Evolutionary conservation across 2,888 invertebrate genomes (phyloP).

Genomic region (Mimachlamys varia): DNA sequence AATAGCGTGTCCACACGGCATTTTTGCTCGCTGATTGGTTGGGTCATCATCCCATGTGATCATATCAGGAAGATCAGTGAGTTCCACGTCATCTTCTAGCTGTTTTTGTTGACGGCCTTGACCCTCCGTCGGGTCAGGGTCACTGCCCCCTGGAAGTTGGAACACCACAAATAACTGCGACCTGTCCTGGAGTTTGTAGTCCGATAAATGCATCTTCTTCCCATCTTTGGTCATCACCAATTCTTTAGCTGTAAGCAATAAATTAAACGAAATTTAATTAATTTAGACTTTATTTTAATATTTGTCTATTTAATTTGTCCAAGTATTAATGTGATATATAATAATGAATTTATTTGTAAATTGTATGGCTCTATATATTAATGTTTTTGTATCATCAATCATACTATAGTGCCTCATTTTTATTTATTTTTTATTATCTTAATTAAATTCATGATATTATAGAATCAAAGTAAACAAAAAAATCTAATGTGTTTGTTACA

Average conservation of each 20-base stretch:
- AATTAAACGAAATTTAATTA: too few species aligned
- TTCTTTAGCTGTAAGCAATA: background rate
- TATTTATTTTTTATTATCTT: too few species aligned
- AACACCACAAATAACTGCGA: slow-evolving; percentile 55
- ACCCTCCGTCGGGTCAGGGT: background rate
- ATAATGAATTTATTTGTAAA: too few species aligned
- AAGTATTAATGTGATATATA: too few species aligned
- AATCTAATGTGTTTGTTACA: background rate
- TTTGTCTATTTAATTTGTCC: too few species aligned
- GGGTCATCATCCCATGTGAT: slow-evolving; percentile 61
- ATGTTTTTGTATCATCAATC: too few species aligned
- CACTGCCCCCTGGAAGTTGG: slow-evolving; percentile 50
- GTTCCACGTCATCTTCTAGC: slow-evolving; percentile 51
- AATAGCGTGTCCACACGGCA: slow-evolving; percentile 65
- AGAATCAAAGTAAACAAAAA: too few species aligned
- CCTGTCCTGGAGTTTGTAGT: slow-evolving; percentile 54
- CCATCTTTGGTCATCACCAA: slow-evolving; percentile 23
- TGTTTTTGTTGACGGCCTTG: slow-evolving; percentile 39
- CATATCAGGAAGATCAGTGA: slow-evolving; percentile 62
- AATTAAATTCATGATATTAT: too few species aligned
- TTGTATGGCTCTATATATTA: too few species aligned
- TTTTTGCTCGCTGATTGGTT: slow-evolving; percentile 56
- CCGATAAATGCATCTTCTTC: slow-evolving; percentile 47
- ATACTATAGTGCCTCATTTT: too few species aligned
- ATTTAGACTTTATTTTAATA: too few species aligned